Conservation (phyloP, 2,888 invertebrate species). For the Teleiodes luculella region DNA sequence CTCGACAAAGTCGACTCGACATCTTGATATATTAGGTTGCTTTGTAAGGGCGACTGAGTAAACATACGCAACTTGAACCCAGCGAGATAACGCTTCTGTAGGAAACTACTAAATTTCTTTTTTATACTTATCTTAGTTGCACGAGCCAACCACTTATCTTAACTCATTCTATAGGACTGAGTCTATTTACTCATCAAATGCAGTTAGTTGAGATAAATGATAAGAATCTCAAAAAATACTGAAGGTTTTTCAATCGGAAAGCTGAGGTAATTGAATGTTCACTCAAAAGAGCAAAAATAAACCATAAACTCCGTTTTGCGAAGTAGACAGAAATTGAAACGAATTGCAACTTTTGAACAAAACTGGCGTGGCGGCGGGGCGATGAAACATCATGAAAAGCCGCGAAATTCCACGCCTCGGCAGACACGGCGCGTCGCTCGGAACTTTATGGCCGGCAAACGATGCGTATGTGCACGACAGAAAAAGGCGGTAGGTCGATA, state of each 20-base stretch:
- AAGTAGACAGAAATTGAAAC: conserved; percentile 34
- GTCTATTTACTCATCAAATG: conserved; percentile 16
- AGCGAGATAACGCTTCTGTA: conserved; percentile 53
- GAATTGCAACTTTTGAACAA: conserved; percentile 32
- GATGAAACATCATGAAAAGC: conserved; percentile 39
- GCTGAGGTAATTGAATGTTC: not conserved
- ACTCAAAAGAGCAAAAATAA: not conserved
- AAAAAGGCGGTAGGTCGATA: conserved; percentile 59
- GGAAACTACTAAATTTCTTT: conserved; percentile 60
- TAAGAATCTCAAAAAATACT: not conserved
- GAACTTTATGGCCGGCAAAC: conserved; percentile 61
- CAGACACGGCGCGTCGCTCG: conserved; percentile 43
- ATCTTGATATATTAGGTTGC: conserved; percentile 71
- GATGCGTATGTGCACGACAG: conserved; percentile 55
- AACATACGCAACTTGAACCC: conserved; percentile 46
- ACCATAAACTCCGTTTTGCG: not conserved
- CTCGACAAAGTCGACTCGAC: conserved; percentile 54
- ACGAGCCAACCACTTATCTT: conserved; percentile 44
- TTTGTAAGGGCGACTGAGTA: conserved; percentile 61
- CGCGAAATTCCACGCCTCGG: conserved; percentile 46
- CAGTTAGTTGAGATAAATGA: not conserved
- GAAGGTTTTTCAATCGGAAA: not conserved
- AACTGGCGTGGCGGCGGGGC: conserved; percentile 25
- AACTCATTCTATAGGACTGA: conserved; percentile 27
- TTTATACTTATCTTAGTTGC: conserved; percentile 53